These are phyloP conservation scores for Hydropsyche betteni DNA, from an alignment of 2,888 invertebrate genomes.

Conservation along the genomic window DNA sequence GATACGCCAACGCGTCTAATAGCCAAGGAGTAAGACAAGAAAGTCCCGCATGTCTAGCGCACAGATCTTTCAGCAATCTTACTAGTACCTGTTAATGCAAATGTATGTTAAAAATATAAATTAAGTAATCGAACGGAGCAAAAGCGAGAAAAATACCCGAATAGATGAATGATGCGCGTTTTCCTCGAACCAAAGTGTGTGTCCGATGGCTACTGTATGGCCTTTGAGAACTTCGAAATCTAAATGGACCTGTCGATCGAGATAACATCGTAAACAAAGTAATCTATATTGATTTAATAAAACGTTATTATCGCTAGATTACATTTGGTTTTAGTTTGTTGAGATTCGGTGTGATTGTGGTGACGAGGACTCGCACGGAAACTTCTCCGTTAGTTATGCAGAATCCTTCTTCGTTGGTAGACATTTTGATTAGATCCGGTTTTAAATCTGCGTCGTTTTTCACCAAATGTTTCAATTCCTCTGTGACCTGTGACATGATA, in stretches of 20 bases:
- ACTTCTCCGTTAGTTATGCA: constrained; percentile 87
- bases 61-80: constrained; percentile 90
- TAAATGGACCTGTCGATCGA: constrained; percentile 68
- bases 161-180: constrained; percentile 97
- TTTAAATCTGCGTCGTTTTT: constrained; percentile 71
- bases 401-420: constrained; percentile 70
- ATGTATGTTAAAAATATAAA: too few species aligned
- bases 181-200: constrained; percentile 98
- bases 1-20: constrained; percentile 93
- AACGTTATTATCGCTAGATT: constrained; percentile 25
- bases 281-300: too few species aligned
- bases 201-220: constrained; percentile 92
- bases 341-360: constrained; percentile 93
- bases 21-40: constrained; percentile 95
- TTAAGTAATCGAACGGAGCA: too few species aligned
- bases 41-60: constrained; percentile 88
- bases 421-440: constrained; percentile 65
- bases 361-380: constrained; percentile 88
- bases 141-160: constrained; percentile 65
- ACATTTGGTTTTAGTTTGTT: constrained; percentile 91
- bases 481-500: constrained; percentile 67
- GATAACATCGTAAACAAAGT: too few species aligned
- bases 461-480: constrained; percentile 83
- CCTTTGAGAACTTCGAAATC: constrained; percentile 83
- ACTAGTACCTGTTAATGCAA: constrained; percentile 73